Base-by-base conservation (phyloP, 1,140 invertebrate species). In the Pseudachorutes palmiensis region DNA sequence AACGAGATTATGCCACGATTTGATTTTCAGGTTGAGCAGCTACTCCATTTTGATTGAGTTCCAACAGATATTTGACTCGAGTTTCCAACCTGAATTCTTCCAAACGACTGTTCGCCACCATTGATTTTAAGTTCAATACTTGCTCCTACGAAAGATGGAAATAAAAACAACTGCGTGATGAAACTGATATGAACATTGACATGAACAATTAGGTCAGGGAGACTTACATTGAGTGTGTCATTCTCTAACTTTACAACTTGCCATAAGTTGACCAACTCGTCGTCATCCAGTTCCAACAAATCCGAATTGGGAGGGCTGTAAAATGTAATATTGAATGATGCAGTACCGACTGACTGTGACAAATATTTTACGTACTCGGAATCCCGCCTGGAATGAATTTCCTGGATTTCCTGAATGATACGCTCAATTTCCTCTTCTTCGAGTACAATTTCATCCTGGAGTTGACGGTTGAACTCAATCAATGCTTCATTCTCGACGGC, bases 401-500 rank as follows among this genome's bases (percentile, higher is more conserved):
- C 51, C 24, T 55, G 51, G 24, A 55, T 63, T 63, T 36, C 55
- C 57, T 66, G 49, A 45, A 74, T 66, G 0, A 74, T 9, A n/a
- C 28, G 16, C 22, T 71, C 55, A 29, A 74, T 36, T 58, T 74
- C 66, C 12, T 24, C 58, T 48, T 74, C 70, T 48, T 71, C 72
- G 22, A 32, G 70, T 29, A 29, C 29, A 26, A 71, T 68, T 48
- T 71, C 68, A 16, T 71, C 70, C 30, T 65, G 63, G 14, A 74
- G 58, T 26, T 67, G 28, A 24, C 70, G 65, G 64, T 68, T 71
- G 36, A 74, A 74, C 12, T 62, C 5, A 12, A 65, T 45, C 24
- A 74, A 55, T 1, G 70, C 70, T 64, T 74, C 70, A 65, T 74
- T 74, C 30, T 74, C 72, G 33, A 68, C 28, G 1, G 45, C 51